Base-by-base conservation (phyloP, 2,888 invertebrate species). In the Gastrophysa polygoni region DNA sequence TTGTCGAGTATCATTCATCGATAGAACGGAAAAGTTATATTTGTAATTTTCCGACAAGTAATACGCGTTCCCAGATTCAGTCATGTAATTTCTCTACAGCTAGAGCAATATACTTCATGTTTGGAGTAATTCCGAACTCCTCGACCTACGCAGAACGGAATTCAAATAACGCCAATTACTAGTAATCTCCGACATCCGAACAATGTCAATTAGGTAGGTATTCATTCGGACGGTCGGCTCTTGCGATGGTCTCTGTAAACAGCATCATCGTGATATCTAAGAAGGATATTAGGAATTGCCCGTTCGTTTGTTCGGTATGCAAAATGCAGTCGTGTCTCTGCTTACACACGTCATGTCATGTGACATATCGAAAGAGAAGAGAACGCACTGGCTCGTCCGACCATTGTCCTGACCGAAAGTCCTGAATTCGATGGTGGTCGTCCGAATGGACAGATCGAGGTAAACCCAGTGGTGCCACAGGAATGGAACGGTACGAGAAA, bases 141-240 rank as follows among this genome's bases (percentile, higher is more conserved):
- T 24, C 14, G 38, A 3, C 38, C 38, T 38, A 38, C 38, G 38
- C 14, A 38, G 38, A 38, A 38, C 4, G 38, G 38, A 38, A 38
- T 38, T 38, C 14, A 38, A 38, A 38, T 10, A 11, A 38, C 49
- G 24, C 14, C 17, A 49, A 49, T 49, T 29, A 17, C 28, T 24
- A 14, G 49, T 34, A 51, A 51, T 51, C 34, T 34, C 51, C 20
- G 51, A 20, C n/a, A 51, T 51, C 34, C 51, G 20, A 51, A 51
- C 34, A 14, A 24, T 20, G 51, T 51, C 34, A 51, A 34, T 51
- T 51, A 47, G 47, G 20, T 51, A 47, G 47, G 20, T 17, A 18
- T 21, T 47, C 34, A 51, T 51, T 29, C n/a, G 10, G 34, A 10
- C 34, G 18, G 24, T 17, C 14, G 17, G 50, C 28, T 29, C 24